Evolutionary conservation across 2,797 vertebrate genomes (phyloP), one percentile per base, ranked within the genome.

Genomic region (Sarcoramphus papa): DNA sequence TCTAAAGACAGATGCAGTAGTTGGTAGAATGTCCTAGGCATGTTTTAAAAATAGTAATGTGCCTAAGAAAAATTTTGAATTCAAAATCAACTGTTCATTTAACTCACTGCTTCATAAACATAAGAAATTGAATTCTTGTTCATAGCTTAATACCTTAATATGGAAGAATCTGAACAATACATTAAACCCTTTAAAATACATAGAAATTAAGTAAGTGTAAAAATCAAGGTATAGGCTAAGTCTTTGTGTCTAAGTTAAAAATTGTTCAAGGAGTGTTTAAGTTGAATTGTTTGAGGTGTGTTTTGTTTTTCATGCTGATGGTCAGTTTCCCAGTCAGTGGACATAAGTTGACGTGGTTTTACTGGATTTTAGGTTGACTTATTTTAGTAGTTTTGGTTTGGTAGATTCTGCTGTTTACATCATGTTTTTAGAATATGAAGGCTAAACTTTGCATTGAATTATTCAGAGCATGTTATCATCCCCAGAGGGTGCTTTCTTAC

Each of bases 341-440:
- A 23, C 12, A 0, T 3, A 45, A 60, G 6, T 31, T 77, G 20
- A 19, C 2, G 6, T 3, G 13, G 5, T 50, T 35, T 41, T 84
- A 10, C 20, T 54, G 41, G 19, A n/a, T n/a, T 89, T 68, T 31
- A 35, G 11, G 16, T 24, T 48, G 8, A 10, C 64, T 21, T 51
- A 31, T 28, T 90, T 51, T 20, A 62, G 8, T 28, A 21, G 14
- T 4, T 80, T 59, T 33, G 14, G 3, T 59, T 79, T 53, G 12
- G 33, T 62, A 12, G 50, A 35, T 40, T 50, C 1, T 0, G 43
- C 47, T 93, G 23, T 79, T 91, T 75, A 5, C n/a, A 27, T 54
- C 22, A 40, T 0, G 0, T 51, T 68, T 91, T 53, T 40, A 14
- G 9, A 54, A 19, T 8, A 7, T 4, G 17, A 80, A 76, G 41